Evolutionary conservation across 2,113 vertebrate species (phyloP), one percentile per base, ranked within the genome.

Genomic region (Otis tarda): DNA sequence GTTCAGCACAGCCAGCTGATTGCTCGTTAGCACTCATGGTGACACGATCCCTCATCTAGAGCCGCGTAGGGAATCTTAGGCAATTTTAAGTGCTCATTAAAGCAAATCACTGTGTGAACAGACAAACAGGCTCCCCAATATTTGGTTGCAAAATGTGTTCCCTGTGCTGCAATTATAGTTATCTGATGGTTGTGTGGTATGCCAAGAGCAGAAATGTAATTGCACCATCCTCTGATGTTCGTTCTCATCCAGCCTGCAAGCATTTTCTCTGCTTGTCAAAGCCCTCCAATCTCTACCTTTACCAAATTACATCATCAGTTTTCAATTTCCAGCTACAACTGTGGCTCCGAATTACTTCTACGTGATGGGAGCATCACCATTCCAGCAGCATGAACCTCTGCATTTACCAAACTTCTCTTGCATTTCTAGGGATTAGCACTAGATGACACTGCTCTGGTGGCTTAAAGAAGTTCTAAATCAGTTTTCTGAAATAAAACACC

Each of bases 21-120:
- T 0, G 1, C 39, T 74, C 0, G 0, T 41, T 74, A 65, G 30
- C 5, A 2, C 10, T 63, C 8, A 17, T 3, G 4, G 35, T 55
- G 49, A 31, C 20, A n/a, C 0, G 1, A 69, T 37, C 10, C 31
- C 28, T 70, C 22, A 35, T 14, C 17, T 33, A 45, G 39, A 49
- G 10, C 41, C 37, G 20, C 21, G 9, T 16, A 37, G 9, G 33
- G 31, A 80, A 61, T 65, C 53, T 90, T 33, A 55, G 37, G 27
- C 18, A 57, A 15, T 49, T 86, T 92, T 31, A 78, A 71, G 52
- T 43, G 23, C 4, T 75, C 10, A 21, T 78, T 70, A 71, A 79
- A 88, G 12, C 59, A 87, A 89, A 71, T 37, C 18, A 8, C 31
- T 52, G 30, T 37, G 16, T 56, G 25, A 30, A 41, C 17, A 70